phyloP scores from a whole-genome alignment of 2,888 invertebrate species.

The Dendrolimus pini region DNA sequence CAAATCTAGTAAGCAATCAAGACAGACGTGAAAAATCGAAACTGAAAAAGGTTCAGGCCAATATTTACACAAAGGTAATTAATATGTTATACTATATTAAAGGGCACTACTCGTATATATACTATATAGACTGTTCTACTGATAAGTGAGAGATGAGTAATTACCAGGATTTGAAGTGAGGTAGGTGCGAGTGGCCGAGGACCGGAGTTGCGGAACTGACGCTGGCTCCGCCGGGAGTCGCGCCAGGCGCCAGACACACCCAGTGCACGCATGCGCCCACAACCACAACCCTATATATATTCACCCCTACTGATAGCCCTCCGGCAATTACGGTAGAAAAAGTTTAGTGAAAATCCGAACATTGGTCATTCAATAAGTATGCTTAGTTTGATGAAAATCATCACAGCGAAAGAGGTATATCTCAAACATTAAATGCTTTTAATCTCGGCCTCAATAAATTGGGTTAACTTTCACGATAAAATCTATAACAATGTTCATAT shows the following conservation, averaged over 20 bases:
- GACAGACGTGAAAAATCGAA: conserved; percentile 1
- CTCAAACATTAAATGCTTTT: too few species aligned
- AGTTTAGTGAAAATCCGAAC: too few species aligned
- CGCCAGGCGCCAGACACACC: conserved; percentile 58
- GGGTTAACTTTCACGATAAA: too few species aligned
- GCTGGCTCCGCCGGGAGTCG: conserved; percentile 44
- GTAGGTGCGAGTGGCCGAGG: conserved; percentile 15
- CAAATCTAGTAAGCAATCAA: conserved; percentile 20
- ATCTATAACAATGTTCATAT: too few species aligned
- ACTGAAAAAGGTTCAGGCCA: neutral
- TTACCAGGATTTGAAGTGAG: conserved; percentile 13
- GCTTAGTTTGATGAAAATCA: too few species aligned
- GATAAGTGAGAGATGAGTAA: conserved; percentile 7
- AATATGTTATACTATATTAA: neutral
- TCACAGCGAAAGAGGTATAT: too few species aligned
- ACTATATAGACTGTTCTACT: neutral
- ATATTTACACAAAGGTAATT: neutral
- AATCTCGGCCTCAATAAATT: too few species aligned
- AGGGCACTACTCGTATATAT: neutral
- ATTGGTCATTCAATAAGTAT: too few species aligned
- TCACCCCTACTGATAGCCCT: conserved; percentile 20
- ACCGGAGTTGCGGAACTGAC: conserved; percentile 54
- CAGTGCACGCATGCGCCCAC: conserved; percentile 61
- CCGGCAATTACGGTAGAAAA: too few species aligned
- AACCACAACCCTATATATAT: conserved; percentile 21